A percentile compares a stretch with the other conserved stretches of the same genome.
Evolutionary conservation across 2,113 vertebrate genomes (phyloP).

Genomic region (Lamprotornis superbus): DNA sequence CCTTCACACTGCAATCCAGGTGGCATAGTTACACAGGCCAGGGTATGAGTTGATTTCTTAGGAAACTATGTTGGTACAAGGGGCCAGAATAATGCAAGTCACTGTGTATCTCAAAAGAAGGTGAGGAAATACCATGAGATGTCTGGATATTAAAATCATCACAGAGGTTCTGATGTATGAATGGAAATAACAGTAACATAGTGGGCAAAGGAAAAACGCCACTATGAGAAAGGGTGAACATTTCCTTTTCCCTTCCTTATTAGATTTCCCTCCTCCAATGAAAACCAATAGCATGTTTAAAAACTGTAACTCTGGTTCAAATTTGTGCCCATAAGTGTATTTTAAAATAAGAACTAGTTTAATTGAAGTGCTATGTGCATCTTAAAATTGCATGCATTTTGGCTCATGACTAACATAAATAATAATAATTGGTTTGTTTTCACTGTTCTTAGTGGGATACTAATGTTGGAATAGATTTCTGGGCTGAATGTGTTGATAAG

Average conservation of each 20-base stretch:
- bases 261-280: neutral
- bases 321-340: neutral
- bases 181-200: neutral
- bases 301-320: neutral
- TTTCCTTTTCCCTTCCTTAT: neutral
- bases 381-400: neutral
- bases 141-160: neutral
- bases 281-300: neutral
- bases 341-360: neutral
- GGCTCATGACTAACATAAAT: neutral
- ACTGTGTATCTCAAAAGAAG: neutral
- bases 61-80: neutral
- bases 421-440: neutral
- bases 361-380: neutral
- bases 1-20: neutral
- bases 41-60: neutral
- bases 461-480: neutral
- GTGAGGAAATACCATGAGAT: neutral
- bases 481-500: neutral
- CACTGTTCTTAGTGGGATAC: neutral
- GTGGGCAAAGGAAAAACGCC: neutral
- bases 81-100: neutral
- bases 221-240: rapidly evolving
- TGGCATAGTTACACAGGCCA: neutral
- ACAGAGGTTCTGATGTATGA: neutral